Conservation (phyloP, 2,797 vertebrate species). For the Spea hammondii region DNA sequence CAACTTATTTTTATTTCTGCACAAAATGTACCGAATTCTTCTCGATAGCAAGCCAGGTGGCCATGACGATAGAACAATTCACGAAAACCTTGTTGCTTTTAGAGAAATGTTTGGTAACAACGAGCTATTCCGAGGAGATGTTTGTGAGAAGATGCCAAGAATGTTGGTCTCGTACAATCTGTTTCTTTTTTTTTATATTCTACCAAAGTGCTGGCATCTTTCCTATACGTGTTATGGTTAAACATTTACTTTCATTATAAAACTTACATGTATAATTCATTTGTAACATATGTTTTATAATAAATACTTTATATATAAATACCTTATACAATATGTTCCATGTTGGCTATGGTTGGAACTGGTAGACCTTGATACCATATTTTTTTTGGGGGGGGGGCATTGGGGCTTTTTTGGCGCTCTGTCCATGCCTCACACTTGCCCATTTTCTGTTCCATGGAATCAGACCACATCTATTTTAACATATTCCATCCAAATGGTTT, state of each 20-base stretch:
- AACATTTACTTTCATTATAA: background rate
- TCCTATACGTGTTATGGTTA: background rate
- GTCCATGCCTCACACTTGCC: no score
- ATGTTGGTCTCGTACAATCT: background rate
- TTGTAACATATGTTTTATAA: background rate
- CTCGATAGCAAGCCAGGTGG: background rate
- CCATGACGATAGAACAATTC: slow-evolving; percentile 7
- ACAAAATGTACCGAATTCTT: background rate
- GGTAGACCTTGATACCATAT: no score
- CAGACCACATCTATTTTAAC: no score
- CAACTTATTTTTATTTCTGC: background rate
- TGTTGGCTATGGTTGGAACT: no score
- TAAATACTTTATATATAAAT: background rate
- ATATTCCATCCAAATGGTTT: no score
- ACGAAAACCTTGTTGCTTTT: background rate
- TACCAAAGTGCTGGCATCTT: background rate
- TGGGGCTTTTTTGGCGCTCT: no score
- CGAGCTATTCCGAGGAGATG: background rate
- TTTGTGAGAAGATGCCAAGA: background rate
- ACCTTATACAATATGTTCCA: no score
- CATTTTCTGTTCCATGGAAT: no score
- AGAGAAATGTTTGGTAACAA: background rate
- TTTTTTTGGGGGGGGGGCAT: no score
- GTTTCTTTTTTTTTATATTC: background rate
- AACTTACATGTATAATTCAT: background rate